Percentiles rank a stretch among this genome's conserved stretches.
Evolutionary conservation across 2,797 vertebrate genomes (phyloP).

Genomic region (Amblyopsis hoosieri): DNA sequence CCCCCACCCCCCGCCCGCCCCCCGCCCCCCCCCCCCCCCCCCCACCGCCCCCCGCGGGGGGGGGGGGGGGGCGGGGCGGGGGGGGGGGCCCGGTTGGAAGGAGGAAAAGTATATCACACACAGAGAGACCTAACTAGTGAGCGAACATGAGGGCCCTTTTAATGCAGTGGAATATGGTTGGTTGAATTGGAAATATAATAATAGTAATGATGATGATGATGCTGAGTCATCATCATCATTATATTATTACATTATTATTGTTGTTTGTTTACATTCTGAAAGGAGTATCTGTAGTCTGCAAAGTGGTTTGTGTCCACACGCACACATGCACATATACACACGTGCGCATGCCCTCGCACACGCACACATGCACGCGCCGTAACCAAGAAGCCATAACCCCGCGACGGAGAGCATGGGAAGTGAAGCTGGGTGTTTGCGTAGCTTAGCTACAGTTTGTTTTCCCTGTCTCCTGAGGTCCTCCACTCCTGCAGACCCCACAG

Average conservation of each 20-base stretch:
- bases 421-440: neutral
- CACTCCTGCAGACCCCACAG: conserved; percentile 20
- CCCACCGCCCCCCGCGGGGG: too few species aligned
- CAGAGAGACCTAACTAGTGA: conserved; percentile 8
- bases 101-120: neutral
- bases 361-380: neutral
- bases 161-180: too few species aligned
- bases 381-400: conserved; percentile 24
- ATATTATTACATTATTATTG: too few species aligned
- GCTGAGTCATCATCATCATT: too few species aligned
- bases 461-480: neutral
- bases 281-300: too few species aligned
- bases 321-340: neutral
- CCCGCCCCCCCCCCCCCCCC: too few species aligned
- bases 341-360: too few species aligned
- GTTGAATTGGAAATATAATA: too few species aligned
- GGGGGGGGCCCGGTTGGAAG: conserved; percentile 14
- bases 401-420: conserved; percentile 51
- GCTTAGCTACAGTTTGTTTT: neutral
- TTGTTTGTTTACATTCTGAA: too few species aligned
- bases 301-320: neutral
- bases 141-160: neutral
- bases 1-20: too few species aligned
- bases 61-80: neutral
- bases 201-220: too few species aligned